Evolutionary conservation across 2,113 vertebrate species (phyloP).

Genomic region (Pycnonotus jocosus): DNA sequence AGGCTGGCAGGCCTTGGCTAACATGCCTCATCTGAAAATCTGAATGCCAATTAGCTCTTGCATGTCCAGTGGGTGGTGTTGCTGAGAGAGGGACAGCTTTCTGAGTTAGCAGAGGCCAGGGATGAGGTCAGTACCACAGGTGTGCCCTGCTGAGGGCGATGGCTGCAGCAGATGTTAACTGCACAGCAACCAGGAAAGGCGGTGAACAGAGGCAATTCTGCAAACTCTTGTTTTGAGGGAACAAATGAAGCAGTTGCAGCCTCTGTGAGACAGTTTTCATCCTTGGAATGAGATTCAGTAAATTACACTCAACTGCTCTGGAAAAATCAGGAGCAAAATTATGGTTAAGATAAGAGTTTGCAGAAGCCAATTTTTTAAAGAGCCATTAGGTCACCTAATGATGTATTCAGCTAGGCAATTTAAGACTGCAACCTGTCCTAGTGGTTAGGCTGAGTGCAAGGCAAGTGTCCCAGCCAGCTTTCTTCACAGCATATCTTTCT

Average conservation of each 20-base stretch:
- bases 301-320: neutral
- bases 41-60: neutral
- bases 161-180: neutral
- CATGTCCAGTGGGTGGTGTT: neutral
- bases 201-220: accelerated
- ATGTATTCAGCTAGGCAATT: neutral
- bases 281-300: neutral
- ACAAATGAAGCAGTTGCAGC: neutral
- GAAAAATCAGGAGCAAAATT: neutral
- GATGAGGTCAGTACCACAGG: neutral
- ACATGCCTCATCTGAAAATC: neutral
- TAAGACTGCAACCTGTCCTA: neutral
- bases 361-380: neutral
- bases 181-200: neutral
- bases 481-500: neutral
- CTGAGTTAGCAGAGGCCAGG: neutral
- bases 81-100: neutral
- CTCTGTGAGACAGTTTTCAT: neutral
- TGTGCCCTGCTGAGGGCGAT: accelerated
- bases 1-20: neutral
- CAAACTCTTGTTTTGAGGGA: neutral
- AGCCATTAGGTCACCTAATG: neutral
- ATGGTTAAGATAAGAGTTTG: neutral
- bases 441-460: neutral
- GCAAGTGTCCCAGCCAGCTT: neutral